These are phyloP conservation scores for Bombus sylvicola DNA, from an alignment of 1,140 invertebrate species.

Conservation along the genomic window DNA sequence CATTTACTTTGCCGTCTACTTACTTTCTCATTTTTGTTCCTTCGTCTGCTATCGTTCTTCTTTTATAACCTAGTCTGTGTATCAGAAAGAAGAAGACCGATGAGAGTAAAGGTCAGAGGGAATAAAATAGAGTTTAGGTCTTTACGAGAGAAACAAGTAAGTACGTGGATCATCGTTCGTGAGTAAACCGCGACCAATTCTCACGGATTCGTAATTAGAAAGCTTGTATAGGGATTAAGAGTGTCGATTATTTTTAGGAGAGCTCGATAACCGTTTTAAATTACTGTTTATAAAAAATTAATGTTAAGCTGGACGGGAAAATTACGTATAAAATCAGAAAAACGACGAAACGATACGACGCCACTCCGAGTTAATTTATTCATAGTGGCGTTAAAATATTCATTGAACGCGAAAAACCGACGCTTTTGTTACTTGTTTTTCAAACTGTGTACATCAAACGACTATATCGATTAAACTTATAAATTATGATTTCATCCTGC, in stretches of 20 bases:
- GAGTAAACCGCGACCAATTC: not conserved
- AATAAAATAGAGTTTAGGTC: not conserved
- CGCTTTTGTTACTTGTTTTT: constrained; percentile 2
- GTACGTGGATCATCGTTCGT: not conserved
- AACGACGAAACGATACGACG: too few relatives aligned
- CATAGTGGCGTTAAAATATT: constrained; percentile 65
- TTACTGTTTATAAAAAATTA: not conserved
- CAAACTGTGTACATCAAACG: not conserved
- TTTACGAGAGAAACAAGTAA: not conserved
- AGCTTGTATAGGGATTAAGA: not conserved
- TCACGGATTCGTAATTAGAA: not conserved
- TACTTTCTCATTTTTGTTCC: constrained; percentile 52
- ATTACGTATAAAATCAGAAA: not conserved
- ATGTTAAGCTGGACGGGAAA: not conserved
- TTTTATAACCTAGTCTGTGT: constrained; percentile 5
- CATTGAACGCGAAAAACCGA: constrained; percentile 54
- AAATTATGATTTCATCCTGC: not conserved
- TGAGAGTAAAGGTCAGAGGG: not conserved
- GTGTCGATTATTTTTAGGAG: not conserved
- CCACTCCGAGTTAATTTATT: constrained; percentile 59
- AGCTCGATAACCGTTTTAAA: not conserved
- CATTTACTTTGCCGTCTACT: constrained; percentile 32
- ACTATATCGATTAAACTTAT: not conserved
- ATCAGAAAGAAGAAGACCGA: constrained; percentile 21
- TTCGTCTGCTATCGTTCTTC: constrained; percentile 10